Evolutionary conservation across 2,888 invertebrate species (phyloP).

Genomic region (Adineta ricciae): DNA sequence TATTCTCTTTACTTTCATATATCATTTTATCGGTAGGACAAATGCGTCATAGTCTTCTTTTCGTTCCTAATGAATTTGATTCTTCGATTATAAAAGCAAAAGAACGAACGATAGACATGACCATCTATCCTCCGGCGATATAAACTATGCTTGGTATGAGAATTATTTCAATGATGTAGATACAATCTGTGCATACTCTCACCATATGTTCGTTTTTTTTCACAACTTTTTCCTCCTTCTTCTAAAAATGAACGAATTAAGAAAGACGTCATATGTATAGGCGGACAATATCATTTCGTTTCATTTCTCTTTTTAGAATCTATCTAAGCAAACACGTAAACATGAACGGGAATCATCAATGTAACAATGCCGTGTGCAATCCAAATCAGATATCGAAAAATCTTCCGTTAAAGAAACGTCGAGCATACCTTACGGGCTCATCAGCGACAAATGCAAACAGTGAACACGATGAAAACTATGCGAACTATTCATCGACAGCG

Average conservation of each 20-base stretch:
- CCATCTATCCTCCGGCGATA: background rate
- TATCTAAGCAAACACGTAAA: background rate
- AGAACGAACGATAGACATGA: background rate
- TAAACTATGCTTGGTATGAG: background rate
- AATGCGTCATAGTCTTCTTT: background rate
- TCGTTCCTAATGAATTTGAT: background rate
- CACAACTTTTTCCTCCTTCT: background rate
- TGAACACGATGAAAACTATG: background rate
- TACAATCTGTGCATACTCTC: background rate
- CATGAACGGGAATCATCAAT: background rate
- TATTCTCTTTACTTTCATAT: background rate
- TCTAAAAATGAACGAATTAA: background rate
- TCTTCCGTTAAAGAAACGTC: constrained; percentile 18
- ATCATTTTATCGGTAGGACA: background rate
- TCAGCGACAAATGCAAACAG: background rate
- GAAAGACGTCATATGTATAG: background rate
- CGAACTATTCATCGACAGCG: background rate
- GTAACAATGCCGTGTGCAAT: background rate
- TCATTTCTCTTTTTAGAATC: background rate
- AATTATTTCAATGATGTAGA: background rate
- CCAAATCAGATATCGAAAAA: background rate
- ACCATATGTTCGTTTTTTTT: background rate
- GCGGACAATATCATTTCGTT: background rate
- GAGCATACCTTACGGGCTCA: background rate
- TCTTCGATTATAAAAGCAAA: background rate